phyloP scores from a whole-genome alignment of 2,113 vertebrate genomes.

The Pluvianellus socialis region DNA sequence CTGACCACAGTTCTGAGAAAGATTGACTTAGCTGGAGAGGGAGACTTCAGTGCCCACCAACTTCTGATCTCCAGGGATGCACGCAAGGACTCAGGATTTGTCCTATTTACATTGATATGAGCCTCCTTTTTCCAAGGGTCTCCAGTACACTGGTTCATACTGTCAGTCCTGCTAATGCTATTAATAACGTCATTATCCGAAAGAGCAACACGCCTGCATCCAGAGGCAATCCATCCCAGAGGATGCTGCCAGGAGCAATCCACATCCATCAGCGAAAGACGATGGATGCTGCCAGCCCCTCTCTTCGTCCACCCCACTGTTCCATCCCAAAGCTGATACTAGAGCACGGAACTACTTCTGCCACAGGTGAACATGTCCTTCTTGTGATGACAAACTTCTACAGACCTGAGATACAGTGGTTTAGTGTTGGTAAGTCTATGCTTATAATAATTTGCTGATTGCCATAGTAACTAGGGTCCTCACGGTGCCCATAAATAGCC shows the following conservation, averaged over 20 bases:
- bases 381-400: background rate
- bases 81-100: background rate
- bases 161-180: background rate
- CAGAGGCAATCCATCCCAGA: background rate
- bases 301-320: background rate
- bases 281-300: background rate
- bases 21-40: background rate
- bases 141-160: background rate
- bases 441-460: background rate
- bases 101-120: background rate
- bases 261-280: accelerated
- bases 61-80: background rate
- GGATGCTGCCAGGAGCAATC: background rate
- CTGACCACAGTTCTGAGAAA: background rate
- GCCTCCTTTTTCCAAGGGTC: background rate
- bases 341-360: background rate
- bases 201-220: background rate
- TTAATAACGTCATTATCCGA: background rate
- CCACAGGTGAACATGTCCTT: background rate
- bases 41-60: background rate
- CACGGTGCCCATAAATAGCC: background rate
- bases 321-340: background rate
- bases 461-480: background rate
- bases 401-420: background rate
- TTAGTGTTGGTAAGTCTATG: background rate